Conservation (phyloP, 2,113 vertebrate species). For the Ceuthmochares aereus region DNA sequence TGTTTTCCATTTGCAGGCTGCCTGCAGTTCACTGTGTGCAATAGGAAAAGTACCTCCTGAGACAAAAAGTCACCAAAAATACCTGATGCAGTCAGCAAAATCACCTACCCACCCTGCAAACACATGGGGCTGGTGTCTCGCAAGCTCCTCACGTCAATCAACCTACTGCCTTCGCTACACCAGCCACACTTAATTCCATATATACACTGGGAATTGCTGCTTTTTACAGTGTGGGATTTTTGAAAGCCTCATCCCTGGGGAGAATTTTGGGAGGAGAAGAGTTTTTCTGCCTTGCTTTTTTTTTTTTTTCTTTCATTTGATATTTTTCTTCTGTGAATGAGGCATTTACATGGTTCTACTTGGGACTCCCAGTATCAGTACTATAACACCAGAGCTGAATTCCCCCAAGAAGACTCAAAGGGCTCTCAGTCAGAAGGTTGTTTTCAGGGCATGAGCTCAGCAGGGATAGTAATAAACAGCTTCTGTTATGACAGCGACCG, state of each 20-base stretch:
- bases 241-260: background rate
- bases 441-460: background rate
- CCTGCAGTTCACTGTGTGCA: accelerated
- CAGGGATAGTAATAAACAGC: background rate
- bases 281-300: background rate
- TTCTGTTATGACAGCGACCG: slow-evolving; percentile 27
- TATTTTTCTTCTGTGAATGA: background rate
- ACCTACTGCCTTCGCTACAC: background rate
- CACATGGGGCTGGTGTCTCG: background rate
- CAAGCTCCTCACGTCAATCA: accelerated
- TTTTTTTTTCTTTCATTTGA: background rate
- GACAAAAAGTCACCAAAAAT: background rate
- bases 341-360: background rate
- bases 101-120: background rate
- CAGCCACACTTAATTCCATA: accelerated
- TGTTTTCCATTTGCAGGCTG: background rate
- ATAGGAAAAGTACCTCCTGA: background rate
- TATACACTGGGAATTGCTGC: background rate
- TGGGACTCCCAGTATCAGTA: background rate
- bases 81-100: background rate
- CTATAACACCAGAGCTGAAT: background rate
- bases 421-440: background rate
- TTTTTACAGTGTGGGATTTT: accelerated
- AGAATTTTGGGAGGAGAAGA: background rate
- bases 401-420: slow-evolving; percentile 7